Base-by-base conservation (phyloP, 2,113 vertebrate genomes). In the Pterocles gutturalis region DNA sequence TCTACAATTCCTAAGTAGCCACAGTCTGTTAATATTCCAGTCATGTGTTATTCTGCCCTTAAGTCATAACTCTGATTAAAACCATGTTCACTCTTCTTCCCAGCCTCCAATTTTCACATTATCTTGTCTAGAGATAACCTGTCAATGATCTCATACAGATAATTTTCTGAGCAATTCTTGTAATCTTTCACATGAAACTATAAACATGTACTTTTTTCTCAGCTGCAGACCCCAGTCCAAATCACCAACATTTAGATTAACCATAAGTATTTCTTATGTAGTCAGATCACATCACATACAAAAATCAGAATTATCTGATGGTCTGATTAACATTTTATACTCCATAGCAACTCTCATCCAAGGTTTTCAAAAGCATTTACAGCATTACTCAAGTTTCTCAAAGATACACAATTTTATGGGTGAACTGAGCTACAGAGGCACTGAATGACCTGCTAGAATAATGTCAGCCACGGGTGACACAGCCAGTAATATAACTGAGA, bases 141-240 rank as follows among this genome's bases (percentile, higher is more conserved):
- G 7, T 25, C n/a, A 62, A 17, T 38, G 17, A 24, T 33, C 46
- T 5, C 0, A 0, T 65, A 46, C 65, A 46, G 54, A 15, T 31
- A 33, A 86, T 13, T 75, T 62, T 26, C 34, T 81, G 34, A 81
- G 45, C 49, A 65, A 14, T 51, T 73, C 49, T 55, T 38, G 73
- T 4, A 38, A 77, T 51, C 38, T 79, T 65, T 70, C 55, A 57
- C 8, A 70, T 19, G 38, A 57, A 84, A 61, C 51, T 11, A 78
- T 25, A n/a, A 46, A 49, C 19, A 12, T 12, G 9, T 2, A 0
- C 24, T 51, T 46, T 72, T 51, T 36, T 7, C 51, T 80, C 18
- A 72, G 58, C 45, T 46, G 58, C 33, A 78, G 33, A 61, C 13
- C 3, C 31, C 45, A 65, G 38, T 33, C 9, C 69, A 95, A 92